phyloP scores from a whole-genome alignment of 1,140 invertebrate species.

The Ditylenchus dipsaci region DNA sequence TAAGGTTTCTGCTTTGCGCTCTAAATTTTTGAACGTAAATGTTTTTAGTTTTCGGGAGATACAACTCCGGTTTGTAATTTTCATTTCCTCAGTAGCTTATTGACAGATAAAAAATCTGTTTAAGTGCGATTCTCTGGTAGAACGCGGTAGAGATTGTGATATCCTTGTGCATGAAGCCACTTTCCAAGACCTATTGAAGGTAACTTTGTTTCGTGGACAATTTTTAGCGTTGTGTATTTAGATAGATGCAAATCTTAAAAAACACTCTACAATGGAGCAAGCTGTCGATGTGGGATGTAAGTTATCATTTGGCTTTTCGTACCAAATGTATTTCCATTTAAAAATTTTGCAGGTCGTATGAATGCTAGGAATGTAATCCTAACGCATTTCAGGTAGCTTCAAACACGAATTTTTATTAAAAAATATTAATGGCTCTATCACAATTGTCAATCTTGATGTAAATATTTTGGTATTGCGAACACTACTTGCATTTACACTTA shows the following conservation, averaged over 20 bases:
- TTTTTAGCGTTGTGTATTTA: constrained; percentile 42
- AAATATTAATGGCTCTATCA: too few relatives aligned
- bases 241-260: constrained; percentile 73
- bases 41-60: constrained; percentile 71
- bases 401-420: too few relatives aligned
- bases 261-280: constrained; percentile 74
- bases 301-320: too few relatives aligned
- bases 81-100: too few relatives aligned
- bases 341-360: constrained; percentile 66
- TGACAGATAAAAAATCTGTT: neutral
- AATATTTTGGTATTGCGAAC: too few relatives aligned
- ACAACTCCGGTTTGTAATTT: constrained; percentile 69
- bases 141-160: constrained; percentile 74
- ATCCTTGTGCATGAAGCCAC: constrained; percentile 95
- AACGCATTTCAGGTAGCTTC: too few relatives aligned
- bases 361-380: constrained; percentile 76
- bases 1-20: too few relatives aligned
- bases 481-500: too few relatives aligned
- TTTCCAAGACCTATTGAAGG: constrained; percentile 68
- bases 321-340: too few relatives aligned
- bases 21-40: neutral
- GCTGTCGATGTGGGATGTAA: constrained; percentile 72
- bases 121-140: constrained; percentile 68
- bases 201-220: constrained; percentile 16
- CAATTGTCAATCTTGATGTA: too few relatives aligned